phyloP scores from a whole-genome alignment of 1,140 invertebrate species.

The Cardiocondyla obscurior region DNA sequence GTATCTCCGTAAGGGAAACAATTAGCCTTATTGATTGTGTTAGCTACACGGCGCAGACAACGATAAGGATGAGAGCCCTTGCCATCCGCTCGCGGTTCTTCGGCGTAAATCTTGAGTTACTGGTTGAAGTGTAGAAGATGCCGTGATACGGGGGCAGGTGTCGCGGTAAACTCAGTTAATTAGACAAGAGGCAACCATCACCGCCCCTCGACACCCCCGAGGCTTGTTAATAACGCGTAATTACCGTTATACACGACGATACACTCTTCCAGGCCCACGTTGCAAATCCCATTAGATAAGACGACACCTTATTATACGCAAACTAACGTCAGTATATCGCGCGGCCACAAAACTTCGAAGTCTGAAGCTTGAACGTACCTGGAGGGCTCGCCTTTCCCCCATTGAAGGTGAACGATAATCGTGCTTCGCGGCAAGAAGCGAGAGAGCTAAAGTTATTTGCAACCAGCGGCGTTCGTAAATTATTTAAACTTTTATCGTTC shows the following conservation, averaged over 20 bases:
- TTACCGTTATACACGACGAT: constrained; percentile 85
- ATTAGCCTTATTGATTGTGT: constrained; percentile 6
- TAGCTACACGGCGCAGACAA: not conserved
- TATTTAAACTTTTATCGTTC: not conserved
- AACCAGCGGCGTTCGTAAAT: not conserved
- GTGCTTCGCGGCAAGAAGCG: not conserved
- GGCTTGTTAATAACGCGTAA: constrained; percentile 85
- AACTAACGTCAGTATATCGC: constrained; percentile 81
- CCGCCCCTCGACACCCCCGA: constrained; percentile 75
- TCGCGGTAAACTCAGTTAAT: constrained; percentile 85
- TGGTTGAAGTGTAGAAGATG: constrained; percentile 82
- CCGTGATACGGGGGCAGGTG: constrained; percentile 82
- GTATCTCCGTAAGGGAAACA: not conserved
- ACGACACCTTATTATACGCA: constrained; percentile 85
- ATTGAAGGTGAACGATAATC: constrained; percentile 45
- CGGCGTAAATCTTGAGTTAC: constrained; percentile 83
- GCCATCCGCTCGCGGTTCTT: constrained; percentile 44
- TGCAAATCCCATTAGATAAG: constrained; percentile 84
- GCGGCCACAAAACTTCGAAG: constrained; percentile 71
- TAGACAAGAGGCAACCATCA: constrained; percentile 84
- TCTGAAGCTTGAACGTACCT: constrained; percentile 27
- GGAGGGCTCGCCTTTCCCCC: constrained; percentile 30
- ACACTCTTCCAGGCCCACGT: constrained; percentile 82
- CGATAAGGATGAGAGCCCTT: constrained; percentile 4
- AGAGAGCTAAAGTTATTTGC: constrained; percentile 35